phyloP scores from a whole-genome alignment of 2,888 invertebrate species.

The Synanthedon vespiformis region DNA sequence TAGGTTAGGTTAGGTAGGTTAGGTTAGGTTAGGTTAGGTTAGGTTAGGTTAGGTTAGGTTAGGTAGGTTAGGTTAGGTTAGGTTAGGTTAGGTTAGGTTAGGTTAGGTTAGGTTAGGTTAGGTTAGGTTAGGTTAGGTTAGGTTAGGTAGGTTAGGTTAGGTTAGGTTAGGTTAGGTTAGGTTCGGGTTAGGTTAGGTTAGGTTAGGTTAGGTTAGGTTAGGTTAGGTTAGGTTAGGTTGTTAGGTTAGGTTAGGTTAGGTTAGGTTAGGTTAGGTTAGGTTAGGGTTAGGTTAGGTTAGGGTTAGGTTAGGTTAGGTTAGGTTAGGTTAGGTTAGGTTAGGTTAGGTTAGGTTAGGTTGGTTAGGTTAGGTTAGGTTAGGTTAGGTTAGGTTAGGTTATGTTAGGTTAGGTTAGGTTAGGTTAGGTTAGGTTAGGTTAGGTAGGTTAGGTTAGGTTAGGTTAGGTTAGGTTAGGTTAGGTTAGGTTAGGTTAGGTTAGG shows the following conservation, averaged over 20 bases:
- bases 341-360: background rate
- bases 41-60: constrained; percentile 1
- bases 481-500: background rate
- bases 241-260: background rate
- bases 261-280: background rate
- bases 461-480: background rate
- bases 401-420: background rate
- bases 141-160: background rate
- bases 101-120: background rate
- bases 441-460: background rate
- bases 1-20: constrained; percentile 3
- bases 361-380: background rate
- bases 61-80: constrained; percentile 1
- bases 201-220: background rate
- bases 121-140: background rate
- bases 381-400: no score
- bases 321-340: background rate
- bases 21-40: constrained; percentile 1
- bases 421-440: background rate
- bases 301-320: background rate
- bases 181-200: background rate
- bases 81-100: constrained; percentile 1
- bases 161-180: background rate
- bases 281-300: background rate
- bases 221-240: no score